A percentile compares a stretch with the other conserved stretches of the same genome.
Conservation (phyloP, 23 tunicate species). For the Trididemnum clinides region DNA sequence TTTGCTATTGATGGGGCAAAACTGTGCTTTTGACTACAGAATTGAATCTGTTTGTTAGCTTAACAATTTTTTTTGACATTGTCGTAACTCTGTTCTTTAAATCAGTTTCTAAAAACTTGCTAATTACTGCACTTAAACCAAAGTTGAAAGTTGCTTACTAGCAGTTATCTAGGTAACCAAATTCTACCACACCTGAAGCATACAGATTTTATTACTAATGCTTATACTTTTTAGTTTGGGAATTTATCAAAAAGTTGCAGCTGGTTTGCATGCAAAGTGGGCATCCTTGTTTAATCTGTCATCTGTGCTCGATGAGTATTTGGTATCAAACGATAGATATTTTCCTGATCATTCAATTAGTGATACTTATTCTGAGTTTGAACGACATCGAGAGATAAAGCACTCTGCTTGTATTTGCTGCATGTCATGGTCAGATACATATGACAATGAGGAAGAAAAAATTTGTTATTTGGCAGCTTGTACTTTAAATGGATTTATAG, state of each 20-base stretch:
- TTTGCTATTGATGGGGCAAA: no score
- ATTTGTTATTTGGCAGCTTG: slow-evolving; percentile 11
- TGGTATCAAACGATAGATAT: background rate
- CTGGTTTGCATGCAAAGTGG: slow-evolving; percentile 11
- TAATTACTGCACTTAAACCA: no score
- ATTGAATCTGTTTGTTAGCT: no score
- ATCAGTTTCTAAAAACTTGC: no score
- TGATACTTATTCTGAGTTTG: background rate
- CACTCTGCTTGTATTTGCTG: background rate
- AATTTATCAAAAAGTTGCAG: background rate
- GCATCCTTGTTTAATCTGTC: background rate
- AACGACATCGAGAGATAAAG: background rate
- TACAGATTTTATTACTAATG: no score
- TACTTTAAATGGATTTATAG: slow-evolving; percentile 14
- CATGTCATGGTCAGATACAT: slow-evolving; percentile 24
- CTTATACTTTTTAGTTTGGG: slow-evolving; percentile 21
- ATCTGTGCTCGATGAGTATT: background rate
- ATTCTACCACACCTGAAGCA: no score
- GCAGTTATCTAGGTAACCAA: no score
- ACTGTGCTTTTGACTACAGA: no score
- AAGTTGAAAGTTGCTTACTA: no score
- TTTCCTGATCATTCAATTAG: background rate
- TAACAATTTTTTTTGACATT: no score
- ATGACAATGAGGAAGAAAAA: background rate
- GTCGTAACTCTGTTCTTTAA: no score